phyloP scores from a whole-genome alignment of 2,113 vertebrate genomes.

The Clarias gariepinus region DNA sequence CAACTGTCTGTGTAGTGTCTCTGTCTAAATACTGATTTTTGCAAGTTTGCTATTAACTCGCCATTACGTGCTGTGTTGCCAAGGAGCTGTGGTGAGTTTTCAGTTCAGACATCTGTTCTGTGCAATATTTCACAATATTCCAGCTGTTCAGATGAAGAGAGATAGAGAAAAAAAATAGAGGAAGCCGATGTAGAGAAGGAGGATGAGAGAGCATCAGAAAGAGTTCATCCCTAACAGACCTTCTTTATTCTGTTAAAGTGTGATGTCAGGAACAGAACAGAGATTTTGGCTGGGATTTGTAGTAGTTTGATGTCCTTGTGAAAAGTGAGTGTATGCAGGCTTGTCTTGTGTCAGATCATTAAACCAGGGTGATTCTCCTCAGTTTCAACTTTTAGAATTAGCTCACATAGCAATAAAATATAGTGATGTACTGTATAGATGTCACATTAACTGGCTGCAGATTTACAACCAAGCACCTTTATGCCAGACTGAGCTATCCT shows the following conservation, averaged over 20 bases:
- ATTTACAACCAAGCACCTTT: conserved; percentile 4
- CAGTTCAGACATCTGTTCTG: conserved; percentile 9
- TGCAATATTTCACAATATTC: conserved; percentile 34
- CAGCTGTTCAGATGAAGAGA: neutral
- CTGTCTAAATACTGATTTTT: neutral
- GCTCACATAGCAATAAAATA: conserved; percentile 31
- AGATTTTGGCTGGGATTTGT: conserved; percentile 22
- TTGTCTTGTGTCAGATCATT: neutral
- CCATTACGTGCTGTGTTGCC: neutral
- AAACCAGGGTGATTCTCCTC: conserved; percentile 4
- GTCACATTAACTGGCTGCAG: conserved; percentile 18
- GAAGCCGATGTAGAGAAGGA: neutral
- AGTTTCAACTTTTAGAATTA: conserved; percentile 18
- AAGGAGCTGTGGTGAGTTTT: neutral
- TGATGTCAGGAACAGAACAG: conserved; percentile 16
- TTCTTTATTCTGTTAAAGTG: conserved; percentile 13
- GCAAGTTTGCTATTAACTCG: neutral
- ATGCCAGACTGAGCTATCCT: neutral
- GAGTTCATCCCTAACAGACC: neutral
- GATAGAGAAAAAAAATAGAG: neutral
- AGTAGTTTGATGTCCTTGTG: conserved; percentile 1
- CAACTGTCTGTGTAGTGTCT: neutral
- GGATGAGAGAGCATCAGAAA: neutral
- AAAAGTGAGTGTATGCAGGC: conserved; percentile 6
- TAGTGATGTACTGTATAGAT: neutral